Conservation (phyloP, 2,113 vertebrate genomes). For the Xiphorhynchus elegans region DNA sequence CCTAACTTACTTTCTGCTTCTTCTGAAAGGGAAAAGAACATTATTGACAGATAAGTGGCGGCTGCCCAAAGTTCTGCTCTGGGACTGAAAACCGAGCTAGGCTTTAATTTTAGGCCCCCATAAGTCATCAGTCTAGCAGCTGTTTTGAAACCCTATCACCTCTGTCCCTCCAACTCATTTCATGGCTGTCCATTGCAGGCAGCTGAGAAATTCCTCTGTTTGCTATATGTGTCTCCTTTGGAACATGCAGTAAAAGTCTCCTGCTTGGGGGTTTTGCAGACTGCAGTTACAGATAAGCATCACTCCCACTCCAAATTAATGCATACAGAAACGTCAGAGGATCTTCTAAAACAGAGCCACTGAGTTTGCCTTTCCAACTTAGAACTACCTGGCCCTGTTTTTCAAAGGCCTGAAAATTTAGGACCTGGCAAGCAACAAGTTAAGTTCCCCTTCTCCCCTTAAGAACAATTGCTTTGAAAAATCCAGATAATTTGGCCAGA, state of each 20-base stretch:
- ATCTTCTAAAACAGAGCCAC: not conserved
- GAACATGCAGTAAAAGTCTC: not conserved
- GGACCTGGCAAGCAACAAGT: not conserved
- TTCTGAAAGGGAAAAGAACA: not conserved
- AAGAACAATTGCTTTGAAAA: not conserved
- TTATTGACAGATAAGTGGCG: constrained; percentile 7
- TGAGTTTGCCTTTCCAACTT: not conserved
- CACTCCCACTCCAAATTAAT: not conserved
- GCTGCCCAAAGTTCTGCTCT: not conserved
- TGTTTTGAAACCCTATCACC: constrained; percentile 62
- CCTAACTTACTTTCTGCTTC: not conserved
- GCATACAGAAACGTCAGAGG: fast-evolving
- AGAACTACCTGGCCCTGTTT: not conserved
- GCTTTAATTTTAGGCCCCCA: constrained; percentile 45
- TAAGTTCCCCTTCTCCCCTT: not conserved
- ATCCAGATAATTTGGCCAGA: not conserved
- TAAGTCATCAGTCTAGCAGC: not conserved
- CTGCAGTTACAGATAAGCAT: not conserved
- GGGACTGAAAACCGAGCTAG: constrained; percentile 23
- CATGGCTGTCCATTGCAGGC: constrained; percentile 1
- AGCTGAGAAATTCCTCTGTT: constrained; percentile 14
- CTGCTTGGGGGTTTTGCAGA: not conserved
- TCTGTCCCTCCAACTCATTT: not conserved
- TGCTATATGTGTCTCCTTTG: not conserved
- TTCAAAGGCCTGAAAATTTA: not conserved